Evolutionary conservation across 2,888 invertebrate species (phyloP).

Genomic region (Desoria tigrina): DNA sequence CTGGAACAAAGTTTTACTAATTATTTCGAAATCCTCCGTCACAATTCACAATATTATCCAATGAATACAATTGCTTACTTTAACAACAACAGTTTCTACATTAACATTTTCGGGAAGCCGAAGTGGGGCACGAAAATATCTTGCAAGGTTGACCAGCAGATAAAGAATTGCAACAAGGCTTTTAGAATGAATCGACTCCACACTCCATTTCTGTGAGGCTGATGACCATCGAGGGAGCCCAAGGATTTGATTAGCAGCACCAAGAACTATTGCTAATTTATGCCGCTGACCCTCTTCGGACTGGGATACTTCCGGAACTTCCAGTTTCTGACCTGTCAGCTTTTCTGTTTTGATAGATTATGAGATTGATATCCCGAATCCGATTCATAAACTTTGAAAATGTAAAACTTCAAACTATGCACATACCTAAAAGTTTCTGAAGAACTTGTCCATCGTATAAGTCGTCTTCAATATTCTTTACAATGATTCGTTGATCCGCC

Average conservation of each 20-base stretch:
- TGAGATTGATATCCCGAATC: conserved; percentile 3
- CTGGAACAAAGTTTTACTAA: conserved; percentile 55
- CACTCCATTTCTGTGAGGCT: conserved; percentile 89
- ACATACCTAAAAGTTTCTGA: conserved; percentile 66
- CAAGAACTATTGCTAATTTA: conserved; percentile 84
- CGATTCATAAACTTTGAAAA: conserved; percentile 24
- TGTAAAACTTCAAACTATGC: background rate
- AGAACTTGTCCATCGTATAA: conserved; percentile 93
- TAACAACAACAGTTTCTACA: conserved; percentile 88
- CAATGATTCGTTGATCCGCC: conserved; percentile 93
- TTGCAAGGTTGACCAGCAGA: conserved; percentile 84
- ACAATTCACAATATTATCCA: conserved; percentile 7
- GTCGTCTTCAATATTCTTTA: conserved; percentile 94
- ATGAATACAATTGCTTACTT: conserved; percentile 58
- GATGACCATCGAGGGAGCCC: conserved; percentile 74
- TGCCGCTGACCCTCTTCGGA: conserved; percentile 96
- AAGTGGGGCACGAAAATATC: conserved; percentile 93
- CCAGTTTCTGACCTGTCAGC: conserved; percentile 81
- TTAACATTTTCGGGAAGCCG: conserved; percentile 95
- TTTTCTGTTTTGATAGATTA: conserved; percentile 65
- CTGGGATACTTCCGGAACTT: conserved; percentile 97
- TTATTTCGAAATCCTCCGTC: background rate
- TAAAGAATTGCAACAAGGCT: conserved; percentile 95
- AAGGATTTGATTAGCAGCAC: conserved; percentile 81
- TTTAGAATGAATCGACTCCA: conserved; percentile 94